Percentiles rank a stretch among this genome's conserved stretches.
phyloP scores from a whole-genome alignment of 2,797 vertebrate species.

The Cryptoprocta ferox region DNA sequence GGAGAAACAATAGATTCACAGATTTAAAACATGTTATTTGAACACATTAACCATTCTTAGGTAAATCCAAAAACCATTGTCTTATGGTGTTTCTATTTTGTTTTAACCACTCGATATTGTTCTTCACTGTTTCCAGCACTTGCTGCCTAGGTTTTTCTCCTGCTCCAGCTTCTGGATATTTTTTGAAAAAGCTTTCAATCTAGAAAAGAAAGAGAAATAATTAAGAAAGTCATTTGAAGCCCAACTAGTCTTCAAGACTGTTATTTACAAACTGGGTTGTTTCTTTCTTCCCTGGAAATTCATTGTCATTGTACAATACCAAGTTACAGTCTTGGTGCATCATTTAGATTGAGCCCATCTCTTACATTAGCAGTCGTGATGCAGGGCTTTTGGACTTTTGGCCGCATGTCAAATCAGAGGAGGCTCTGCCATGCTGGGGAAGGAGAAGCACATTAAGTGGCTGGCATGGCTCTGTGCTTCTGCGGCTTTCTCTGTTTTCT shows the following conservation, averaged over 20 bases:
- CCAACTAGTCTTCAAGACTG: background rate
- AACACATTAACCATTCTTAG: background rate
- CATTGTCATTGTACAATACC: background rate
- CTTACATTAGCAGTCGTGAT: background rate
- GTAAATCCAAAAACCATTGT: constrained; percentile 86
- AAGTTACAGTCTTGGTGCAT: background rate
- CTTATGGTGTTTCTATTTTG: constrained; percentile 89
- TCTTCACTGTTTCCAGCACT: constrained; percentile 93
- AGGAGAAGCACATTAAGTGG: background rate
- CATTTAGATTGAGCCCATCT: background rate
- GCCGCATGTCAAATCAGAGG: too few relatives aligned
- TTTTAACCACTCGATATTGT: constrained; percentile 94
- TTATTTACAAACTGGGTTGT: background rate
- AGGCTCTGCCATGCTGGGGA: background rate
- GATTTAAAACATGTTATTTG: background rate
- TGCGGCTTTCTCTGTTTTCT: background rate
- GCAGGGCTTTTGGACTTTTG: background rate
- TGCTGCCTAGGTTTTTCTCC: constrained; percentile 92
- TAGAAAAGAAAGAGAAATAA: constrained; percentile 81
- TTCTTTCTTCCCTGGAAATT: background rate
- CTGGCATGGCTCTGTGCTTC: background rate
- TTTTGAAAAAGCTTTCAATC: constrained; percentile 95
- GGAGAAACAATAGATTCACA: background rate
- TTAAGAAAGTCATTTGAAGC: constrained; percentile 26
- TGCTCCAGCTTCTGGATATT: constrained; percentile 93